phyloP scores from a whole-genome alignment of 2,113 vertebrate species.

The Dunckerocampus dactyliophorus region DNA sequence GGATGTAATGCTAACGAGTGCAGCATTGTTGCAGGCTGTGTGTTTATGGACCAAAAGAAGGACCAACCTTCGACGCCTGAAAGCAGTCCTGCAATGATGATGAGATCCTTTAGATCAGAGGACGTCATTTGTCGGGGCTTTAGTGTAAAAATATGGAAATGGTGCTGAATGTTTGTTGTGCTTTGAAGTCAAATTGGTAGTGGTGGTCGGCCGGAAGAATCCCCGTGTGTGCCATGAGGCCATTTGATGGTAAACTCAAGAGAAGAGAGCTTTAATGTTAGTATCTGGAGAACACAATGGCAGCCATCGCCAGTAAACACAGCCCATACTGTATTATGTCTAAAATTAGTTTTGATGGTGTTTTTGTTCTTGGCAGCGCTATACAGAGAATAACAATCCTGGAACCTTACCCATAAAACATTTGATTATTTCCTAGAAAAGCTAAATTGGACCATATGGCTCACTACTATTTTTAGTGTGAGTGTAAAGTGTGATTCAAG shows the following conservation, averaged over 20 bases:
- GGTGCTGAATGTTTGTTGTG: constrained; percentile 31
- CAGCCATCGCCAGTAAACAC: background rate
- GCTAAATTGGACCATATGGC: constrained; percentile 3
- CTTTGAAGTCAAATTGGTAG: constrained; percentile 57
- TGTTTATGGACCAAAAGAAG: constrained; percentile 39
- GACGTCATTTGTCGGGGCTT: constrained; percentile 35
- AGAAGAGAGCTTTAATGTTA: constrained; percentile 1
- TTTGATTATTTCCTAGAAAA: constrained; percentile 5
- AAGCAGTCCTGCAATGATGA: constrained; percentile 52
- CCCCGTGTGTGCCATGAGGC: constrained; percentile 18
- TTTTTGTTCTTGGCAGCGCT: background rate
- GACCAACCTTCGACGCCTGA: constrained; percentile 48
- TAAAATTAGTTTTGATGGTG: background rate
- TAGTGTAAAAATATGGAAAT: constrained; percentile 34
- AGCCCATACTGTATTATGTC: background rate
- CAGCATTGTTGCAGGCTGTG: constrained; percentile 47
- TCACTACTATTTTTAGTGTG: constrained; percentile 1
- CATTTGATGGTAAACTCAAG: constrained; percentile 18
- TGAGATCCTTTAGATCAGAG: constrained; percentile 45
- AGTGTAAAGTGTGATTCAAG: constrained; percentile 37
- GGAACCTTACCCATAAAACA: background rate
- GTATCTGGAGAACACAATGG: background rate
- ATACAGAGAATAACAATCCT: no score
- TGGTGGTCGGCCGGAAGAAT: constrained; percentile 24
- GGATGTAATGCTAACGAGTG: constrained; percentile 44